These are phyloP conservation scores for Schizopygopsis pylzovi DNA, from an alignment of 2,797 vertebrate genomes.

Conservation along the genomic window DNA sequence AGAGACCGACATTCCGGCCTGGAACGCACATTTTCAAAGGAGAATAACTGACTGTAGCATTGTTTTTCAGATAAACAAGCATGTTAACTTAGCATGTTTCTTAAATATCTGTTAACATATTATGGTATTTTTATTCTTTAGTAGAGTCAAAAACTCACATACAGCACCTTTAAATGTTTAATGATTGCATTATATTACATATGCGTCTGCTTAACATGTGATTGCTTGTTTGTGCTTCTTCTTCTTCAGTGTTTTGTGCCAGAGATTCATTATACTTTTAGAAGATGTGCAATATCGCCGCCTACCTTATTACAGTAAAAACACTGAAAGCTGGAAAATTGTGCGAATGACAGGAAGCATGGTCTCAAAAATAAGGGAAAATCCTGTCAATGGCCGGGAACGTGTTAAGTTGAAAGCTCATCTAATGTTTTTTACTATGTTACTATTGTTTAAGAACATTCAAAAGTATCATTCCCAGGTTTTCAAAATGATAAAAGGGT, in stretches of 20 bases:
- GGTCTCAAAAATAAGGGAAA: background rate
- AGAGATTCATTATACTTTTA: background rate
- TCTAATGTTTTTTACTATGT: background rate
- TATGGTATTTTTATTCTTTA: no score
- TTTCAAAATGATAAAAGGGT: background rate
- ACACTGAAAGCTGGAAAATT: background rate
- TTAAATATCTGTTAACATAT: no score
- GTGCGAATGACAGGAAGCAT: background rate
- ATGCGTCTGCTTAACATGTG: background rate
- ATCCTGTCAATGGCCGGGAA: background rate
- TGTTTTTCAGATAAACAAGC: no score
- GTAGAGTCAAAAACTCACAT: no score
- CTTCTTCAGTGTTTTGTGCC: background rate
- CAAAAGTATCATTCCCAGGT: background rate
- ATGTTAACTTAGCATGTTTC: no score
- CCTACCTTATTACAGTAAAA: background rate
- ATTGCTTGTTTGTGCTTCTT: background rate
- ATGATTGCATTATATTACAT: background rate
- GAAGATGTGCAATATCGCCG: no score
- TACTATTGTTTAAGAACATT: background rate
- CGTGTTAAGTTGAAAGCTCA: background rate
- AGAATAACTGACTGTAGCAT: no score
- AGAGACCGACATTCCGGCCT: no score
- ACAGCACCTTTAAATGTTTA: background rate
- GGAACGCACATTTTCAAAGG: no score